Evolutionary conservation across 2,113 vertebrate species (phyloP).

Genomic region (Thalassarche chlororhynchos): DNA sequence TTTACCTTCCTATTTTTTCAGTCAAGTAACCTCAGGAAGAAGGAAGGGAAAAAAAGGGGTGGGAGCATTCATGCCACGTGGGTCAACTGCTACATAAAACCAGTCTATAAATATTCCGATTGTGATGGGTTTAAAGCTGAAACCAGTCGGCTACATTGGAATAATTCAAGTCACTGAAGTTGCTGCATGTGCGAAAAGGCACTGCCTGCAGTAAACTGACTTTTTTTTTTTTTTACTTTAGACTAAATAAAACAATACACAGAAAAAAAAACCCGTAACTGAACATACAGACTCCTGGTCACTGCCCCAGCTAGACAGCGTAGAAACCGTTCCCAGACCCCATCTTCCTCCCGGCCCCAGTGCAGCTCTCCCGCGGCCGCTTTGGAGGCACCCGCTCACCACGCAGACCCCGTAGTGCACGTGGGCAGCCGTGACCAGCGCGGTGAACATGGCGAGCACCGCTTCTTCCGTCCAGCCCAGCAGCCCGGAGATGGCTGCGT

Average conservation of each 20-base stretch:
- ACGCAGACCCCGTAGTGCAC: conserved; percentile 57
- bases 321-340: rapidly evolving
- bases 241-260: neutral
- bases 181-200: neutral
- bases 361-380: rapidly evolving
- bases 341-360: neutral
- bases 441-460: neutral
- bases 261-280: neutral
- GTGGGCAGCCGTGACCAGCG: conserved; percentile 15
- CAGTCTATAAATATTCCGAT: neutral
- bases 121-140: neutral
- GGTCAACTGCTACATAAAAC: neutral
- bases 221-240: neutral
- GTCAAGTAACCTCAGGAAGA: neutral
- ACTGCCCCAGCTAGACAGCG: rapidly evolving
- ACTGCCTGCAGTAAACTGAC: neutral
- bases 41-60: neutral
- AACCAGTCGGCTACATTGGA: neutral
- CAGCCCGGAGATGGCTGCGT: neutral
- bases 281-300: neutral
- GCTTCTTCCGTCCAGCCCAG: conserved; percentile 24
- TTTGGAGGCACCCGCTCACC: neutral
- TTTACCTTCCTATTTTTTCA: neutral
- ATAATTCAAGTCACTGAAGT: neutral
- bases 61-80: neutral